A percentile compares a stretch with the other conserved stretches of the same genome.
Conservation (phyloP, 2,797 vertebrate species). For the Halcyon leucocephala region DNA sequence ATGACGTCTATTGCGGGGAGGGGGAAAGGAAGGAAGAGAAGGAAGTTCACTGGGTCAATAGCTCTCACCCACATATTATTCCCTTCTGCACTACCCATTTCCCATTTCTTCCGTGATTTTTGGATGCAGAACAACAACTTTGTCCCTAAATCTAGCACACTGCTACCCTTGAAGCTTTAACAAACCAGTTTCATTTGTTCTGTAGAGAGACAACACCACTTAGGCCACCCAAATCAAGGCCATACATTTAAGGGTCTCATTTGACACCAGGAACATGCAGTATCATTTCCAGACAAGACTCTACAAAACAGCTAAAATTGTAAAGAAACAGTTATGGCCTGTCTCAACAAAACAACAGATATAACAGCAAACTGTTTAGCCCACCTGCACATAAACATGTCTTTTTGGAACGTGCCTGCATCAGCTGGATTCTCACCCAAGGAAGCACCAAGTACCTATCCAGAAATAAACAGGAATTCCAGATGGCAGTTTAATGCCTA, state of each 20-base stretch:
- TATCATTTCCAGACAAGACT: background rate
- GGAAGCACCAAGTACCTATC: background rate
- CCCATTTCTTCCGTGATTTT: background rate
- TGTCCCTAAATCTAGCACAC: background rate
- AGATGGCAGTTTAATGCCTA: background rate
- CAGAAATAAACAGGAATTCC: background rate
- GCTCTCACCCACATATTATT: background rate
- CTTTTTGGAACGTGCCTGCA: background rate
- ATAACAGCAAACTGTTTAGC: background rate
- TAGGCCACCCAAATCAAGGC: background rate
- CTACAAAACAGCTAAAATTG: background rate
- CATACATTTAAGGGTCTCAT: background rate
- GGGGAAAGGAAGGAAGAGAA: background rate
- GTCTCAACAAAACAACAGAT: background rate
- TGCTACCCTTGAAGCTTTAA: background rate
- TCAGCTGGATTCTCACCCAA: background rate
- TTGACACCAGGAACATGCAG: background rate
- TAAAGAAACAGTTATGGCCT: background rate
- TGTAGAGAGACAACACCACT: background rate
- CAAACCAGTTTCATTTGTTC: background rate
- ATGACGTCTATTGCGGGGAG: background rate
- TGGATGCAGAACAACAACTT: background rate
- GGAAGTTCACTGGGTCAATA: background rate
- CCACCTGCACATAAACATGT: rapidly evolving
- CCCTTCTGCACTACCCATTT: background rate